These are phyloP conservation scores for Cenopis cana DNA, from an alignment of 2,888 invertebrate genomes.

Conservation along the genomic window DNA sequence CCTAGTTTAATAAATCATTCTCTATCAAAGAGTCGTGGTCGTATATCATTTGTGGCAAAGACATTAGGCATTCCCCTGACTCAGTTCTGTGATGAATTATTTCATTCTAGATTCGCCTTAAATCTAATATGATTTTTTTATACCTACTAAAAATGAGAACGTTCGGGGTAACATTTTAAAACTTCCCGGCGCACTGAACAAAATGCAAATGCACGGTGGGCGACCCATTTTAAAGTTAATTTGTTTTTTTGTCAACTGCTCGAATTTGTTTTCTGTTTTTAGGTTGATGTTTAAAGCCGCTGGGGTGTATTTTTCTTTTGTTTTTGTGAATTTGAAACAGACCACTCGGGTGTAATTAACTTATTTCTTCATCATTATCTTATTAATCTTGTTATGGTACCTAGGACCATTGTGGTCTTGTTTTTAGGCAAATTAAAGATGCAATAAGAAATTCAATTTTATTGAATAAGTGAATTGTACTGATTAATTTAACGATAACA, in stretches of 20 bases:
- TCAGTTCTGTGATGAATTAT: constrained; percentile 38
- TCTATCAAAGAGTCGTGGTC: constrained; percentile 38
- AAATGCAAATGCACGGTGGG: constrained; percentile 35
- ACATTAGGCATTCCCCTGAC: constrained; percentile 43
- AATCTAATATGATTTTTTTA: constrained; percentile 31
- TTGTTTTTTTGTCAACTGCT: constrained; percentile 34
- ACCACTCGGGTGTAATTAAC: not conserved
- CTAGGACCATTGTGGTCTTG: too few species aligned
- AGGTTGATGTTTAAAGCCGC: constrained; percentile 18
- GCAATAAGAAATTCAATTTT: too few species aligned
- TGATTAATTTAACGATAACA: too few species aligned
- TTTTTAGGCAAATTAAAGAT: too few species aligned
- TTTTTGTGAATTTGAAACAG: constrained; percentile 7
- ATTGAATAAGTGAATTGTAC: too few species aligned
- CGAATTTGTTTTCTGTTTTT: constrained; percentile 25
- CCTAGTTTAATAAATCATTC: constrained; percentile 41
- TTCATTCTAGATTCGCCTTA: constrained; percentile 30
- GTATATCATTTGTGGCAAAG: constrained; percentile 44
- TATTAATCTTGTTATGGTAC: too few species aligned
- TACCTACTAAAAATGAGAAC: not conserved
- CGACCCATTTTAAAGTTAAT: constrained; percentile 34
- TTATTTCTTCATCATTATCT: not conserved
- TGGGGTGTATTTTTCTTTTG: constrained; percentile 1
- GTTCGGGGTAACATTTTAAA: constrained; percentile 29
- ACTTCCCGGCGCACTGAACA: constrained; percentile 9